A percentile compares a stretch with the other conserved stretches of the same genome.
These are phyloP conservation scores for Eucriotettix oculatus DNA, from an alignment of 2,888 invertebrate species.

Conservation along the genomic window DNA sequence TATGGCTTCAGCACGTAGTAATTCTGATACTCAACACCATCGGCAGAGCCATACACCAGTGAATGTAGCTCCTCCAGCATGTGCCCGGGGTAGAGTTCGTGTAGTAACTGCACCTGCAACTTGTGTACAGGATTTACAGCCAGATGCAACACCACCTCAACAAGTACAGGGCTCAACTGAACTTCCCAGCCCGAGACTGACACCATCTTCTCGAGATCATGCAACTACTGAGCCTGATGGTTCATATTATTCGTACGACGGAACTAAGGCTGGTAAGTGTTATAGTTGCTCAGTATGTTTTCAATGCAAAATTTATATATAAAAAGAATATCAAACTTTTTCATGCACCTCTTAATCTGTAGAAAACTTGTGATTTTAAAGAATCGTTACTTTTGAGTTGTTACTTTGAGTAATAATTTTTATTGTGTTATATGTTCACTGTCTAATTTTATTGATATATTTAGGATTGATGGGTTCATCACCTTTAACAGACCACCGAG, in stretches of 20 bases:
- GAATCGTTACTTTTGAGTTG: too few relatives aligned
- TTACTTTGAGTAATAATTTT: too few relatives aligned
- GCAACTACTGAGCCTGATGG: slow-evolving; percentile 17
- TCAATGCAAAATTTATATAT: too few relatives aligned
- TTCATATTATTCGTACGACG: slow-evolving; percentile 18
- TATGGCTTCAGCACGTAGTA: slow-evolving; percentile 32
- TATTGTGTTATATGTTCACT: too few relatives aligned
- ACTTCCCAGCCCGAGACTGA: slow-evolving; percentile 20
- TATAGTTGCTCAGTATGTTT: background rate
- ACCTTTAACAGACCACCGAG: slow-evolving; percentile 25
- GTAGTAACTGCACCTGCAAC: slow-evolving; percentile 50
- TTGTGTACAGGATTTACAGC: slow-evolving; percentile 33
- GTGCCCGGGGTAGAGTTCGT: slow-evolving; percentile 44
- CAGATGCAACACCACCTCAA: slow-evolving; percentile 9
- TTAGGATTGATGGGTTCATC: slow-evolving; percentile 11
- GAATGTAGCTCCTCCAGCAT: slow-evolving; percentile 16
- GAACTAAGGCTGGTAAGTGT: slow-evolving; percentile 12
- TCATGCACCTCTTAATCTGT: too few relatives aligned
- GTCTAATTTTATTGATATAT: too few relatives aligned
- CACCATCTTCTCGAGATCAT: slow-evolving; percentile 13
- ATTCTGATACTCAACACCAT: slow-evolving; percentile 23
- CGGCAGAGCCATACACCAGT: slow-evolving; percentile 24
- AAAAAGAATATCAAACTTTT: too few relatives aligned
- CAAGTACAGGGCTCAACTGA: slow-evolving; percentile 17
- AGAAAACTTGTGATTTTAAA: too few relatives aligned